Evolutionary conservation across 2,888 invertebrate genomes (phyloP).

Genomic region (Alloplasta piceator): DNA sequence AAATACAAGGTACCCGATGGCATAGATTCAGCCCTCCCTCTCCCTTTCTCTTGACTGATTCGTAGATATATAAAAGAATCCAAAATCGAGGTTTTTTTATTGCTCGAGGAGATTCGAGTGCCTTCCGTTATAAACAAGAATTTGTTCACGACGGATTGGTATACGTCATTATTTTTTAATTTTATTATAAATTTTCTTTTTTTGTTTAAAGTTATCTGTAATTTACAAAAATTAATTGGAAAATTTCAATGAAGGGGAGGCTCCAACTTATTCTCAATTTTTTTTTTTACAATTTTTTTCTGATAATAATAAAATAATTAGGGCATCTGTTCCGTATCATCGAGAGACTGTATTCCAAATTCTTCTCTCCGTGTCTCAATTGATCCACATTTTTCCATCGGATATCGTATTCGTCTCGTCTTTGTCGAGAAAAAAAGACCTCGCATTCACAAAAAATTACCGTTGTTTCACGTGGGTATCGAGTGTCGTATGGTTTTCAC

Average conservation of each 20-base stretch:
- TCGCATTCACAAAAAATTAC: conserved; percentile 44
- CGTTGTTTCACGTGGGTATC: conserved; percentile 64
- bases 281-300: conserved; percentile 27
- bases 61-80: conserved; percentile 32
- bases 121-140: no score
- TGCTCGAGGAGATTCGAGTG: no score
- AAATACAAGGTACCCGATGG: conserved; percentile 78
- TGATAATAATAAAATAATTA: no score
- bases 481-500: conserved; percentile 55
- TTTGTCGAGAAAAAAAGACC: conserved; percentile 47
- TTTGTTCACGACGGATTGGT: no score
- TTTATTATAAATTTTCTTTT: no score
- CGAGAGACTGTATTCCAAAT: conserved; percentile 18
- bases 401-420: conserved; percentile 28
- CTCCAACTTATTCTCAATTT: conserved; percentile 39
- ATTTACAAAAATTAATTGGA: no score
- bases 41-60: conserved; percentile 26
- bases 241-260: conserved; percentile 5
- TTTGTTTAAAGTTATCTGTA: no score
- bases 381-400: conserved; percentile 31
- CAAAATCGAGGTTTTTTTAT: no score
- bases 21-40: conserved; percentile 54
- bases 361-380: conserved; percentile 17
- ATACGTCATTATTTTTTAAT: no score
- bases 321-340: not conserved